phyloP scores from a whole-genome alignment of 2,888 invertebrate species.

The Hypomecis atomaria region DNA sequence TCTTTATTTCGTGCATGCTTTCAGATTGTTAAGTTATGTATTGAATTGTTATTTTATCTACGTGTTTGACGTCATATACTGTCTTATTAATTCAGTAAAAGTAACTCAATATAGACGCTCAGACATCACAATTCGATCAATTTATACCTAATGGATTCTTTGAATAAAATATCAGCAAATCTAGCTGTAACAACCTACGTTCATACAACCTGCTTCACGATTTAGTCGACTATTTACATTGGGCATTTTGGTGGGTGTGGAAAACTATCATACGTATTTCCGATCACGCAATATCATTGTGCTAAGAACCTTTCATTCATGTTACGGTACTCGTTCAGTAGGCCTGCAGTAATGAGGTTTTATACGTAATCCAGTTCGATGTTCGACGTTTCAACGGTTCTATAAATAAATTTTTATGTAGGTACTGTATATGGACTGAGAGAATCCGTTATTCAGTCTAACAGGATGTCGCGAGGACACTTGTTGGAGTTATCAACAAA shows the following conservation, averaged over 20 bases:
- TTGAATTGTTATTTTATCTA: background rate
- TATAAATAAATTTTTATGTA: constrained; percentile 5
- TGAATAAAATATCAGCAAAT: constrained; percentile 19
- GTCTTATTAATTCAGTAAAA: constrained; percentile 10
- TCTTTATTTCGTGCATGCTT: constrained; percentile 1
- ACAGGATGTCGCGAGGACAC: constrained; percentile 11
- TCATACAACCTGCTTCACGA: constrained; percentile 9
- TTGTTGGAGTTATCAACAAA: constrained; percentile 17
- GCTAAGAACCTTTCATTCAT: constrained; percentile 19
- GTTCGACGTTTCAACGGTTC: background rate
- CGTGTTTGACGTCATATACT: background rate
- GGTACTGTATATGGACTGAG: background rate
- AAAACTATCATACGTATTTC: constrained; percentile 15
- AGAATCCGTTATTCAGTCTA: background rate
- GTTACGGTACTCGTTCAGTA: constrained; percentile 14
- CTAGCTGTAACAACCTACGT: constrained; percentile 6
- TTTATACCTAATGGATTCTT: constrained; percentile 8
- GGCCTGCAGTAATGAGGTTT: constrained; percentile 9
- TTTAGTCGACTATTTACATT: constrained; percentile 13
- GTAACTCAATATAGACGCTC: constrained; percentile 1
- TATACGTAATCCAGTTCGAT: constrained; percentile 13
- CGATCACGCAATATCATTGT: constrained; percentile 22
- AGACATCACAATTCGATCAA: constrained; percentile 5
- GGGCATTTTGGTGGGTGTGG: constrained; percentile 15
- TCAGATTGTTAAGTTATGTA: background rate